These are phyloP conservation scores for Nicator chloris DNA, from an alignment of 2,113 vertebrate genomes.

Conservation along the genomic window DNA sequence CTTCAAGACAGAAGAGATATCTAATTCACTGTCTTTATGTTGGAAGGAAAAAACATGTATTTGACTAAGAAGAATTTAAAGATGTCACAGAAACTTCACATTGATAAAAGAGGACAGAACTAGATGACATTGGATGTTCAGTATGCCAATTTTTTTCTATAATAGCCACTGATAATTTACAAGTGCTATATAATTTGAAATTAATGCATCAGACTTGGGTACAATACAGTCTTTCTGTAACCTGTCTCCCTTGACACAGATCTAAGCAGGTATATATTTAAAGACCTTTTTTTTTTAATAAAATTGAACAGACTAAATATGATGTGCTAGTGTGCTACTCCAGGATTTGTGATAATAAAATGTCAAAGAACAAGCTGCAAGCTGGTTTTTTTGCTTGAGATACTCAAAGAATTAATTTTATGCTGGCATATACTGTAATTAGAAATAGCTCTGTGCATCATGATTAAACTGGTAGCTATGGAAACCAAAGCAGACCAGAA, in stretches of 20 bases:
- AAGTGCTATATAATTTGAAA: background rate
- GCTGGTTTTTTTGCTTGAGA: slow-evolving; percentile 64
- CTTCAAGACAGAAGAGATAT: background rate
- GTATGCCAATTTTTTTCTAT: background rate
- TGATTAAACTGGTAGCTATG: slow-evolving; percentile 80
- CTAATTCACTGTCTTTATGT: background rate
- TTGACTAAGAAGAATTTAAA: background rate
- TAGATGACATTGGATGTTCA: background rate
- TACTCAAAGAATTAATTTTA: slow-evolving; percentile 78
- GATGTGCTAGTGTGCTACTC: slow-evolving; percentile 39
- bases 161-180: background rate
- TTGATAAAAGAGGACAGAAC: background rate
- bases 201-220: background rate
- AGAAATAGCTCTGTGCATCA: slow-evolving; percentile 75
- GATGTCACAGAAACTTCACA: background rate
- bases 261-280: slow-evolving; percentile 17
- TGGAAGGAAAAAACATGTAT: background rate
- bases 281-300: slow-evolving; percentile 43
- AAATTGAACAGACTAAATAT: slow-evolving; percentile 56
- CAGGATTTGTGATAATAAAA: slow-evolving; percentile 60
- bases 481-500: slow-evolving; percentile 69
- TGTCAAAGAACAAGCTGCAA: slow-evolving; percentile 70
- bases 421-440: slow-evolving; percentile 79
- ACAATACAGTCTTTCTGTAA: background rate
- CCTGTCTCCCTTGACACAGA: background rate